Conservation (phyloP, 2,113 vertebrate species). For the Falcunculus frontatus region DNA sequence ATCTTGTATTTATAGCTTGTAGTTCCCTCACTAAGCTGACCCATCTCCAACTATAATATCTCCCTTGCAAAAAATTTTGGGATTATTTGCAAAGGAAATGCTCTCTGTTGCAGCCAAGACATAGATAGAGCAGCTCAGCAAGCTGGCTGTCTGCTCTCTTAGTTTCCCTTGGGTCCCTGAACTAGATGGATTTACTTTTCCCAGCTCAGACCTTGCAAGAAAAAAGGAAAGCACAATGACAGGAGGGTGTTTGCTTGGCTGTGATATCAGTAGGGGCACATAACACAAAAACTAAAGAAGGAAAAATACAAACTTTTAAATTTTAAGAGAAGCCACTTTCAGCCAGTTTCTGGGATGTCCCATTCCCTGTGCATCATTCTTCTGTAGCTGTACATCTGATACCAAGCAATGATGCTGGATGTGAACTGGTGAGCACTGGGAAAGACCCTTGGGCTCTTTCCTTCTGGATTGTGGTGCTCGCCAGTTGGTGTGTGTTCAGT, state of each 20-base stretch:
- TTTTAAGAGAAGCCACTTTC: background rate
- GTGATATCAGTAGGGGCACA: background rate
- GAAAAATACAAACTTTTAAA: background rate
- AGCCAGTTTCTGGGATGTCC: background rate
- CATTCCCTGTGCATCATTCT: background rate
- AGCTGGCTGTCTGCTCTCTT: background rate
- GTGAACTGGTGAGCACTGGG: background rate
- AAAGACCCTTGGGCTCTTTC: background rate
- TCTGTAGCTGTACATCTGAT: background rate
- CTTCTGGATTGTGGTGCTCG: background rate
- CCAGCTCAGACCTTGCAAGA: background rate
- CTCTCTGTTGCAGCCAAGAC: background rate
- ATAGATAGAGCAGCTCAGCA: background rate
- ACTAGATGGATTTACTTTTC: background rate
- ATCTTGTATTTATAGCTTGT: background rate
- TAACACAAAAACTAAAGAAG: background rate
- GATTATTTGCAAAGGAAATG: background rate
- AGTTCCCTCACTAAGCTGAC: background rate
- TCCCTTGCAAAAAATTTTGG: background rate
- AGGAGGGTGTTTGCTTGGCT: background rate
- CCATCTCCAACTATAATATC: background rate
- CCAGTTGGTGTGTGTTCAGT: background rate
- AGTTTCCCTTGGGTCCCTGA: background rate
- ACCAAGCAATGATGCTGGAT: background rate
- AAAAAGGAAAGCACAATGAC: background rate